These are phyloP conservation scores for Ornithoptera priamus DNA, from an alignment of 2,888 invertebrate genomes.

Conservation along the genomic window DNA sequence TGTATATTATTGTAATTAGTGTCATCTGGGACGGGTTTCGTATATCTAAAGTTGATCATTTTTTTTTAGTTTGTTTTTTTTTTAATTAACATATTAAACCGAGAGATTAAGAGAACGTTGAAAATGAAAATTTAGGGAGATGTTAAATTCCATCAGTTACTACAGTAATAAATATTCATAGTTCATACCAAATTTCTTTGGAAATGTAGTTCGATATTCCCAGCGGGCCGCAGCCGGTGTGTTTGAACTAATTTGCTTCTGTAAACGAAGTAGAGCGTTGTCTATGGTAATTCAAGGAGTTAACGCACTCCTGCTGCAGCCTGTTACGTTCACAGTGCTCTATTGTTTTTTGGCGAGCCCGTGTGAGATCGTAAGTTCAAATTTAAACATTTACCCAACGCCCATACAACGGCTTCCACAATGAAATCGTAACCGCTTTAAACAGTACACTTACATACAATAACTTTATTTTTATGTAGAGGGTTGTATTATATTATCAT, in stretches of 20 bases:
- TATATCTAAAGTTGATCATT: no score
- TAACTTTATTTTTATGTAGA: no score
- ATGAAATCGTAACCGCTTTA: background rate
- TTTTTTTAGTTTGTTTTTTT: no score
- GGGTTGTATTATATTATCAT: no score
- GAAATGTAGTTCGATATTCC: constrained; percentile 16
- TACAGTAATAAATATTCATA: constrained; percentile 15
- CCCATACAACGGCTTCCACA: background rate
- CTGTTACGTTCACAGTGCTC: constrained; percentile 6
- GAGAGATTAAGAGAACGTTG: no score
- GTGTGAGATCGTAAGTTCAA: constrained; percentile 8
- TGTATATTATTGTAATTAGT: no score
- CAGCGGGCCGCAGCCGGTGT: background rate
- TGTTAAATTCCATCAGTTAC: no score
- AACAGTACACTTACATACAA: background rate
- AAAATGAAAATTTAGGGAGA: no score
- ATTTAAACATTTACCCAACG: background rate
- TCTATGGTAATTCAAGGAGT: constrained; percentile 28
- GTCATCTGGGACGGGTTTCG: no score
- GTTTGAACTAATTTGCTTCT: constrained; percentile 16
- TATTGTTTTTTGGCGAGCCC: constrained; percentile 5
- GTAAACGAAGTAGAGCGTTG: constrained; percentile 18
- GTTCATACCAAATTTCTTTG: constrained; percentile 7
- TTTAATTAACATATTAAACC: no score
- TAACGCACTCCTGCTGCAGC: constrained; percentile 19